A percentile compares a stretch with the other conserved stretches of the same genome.
phyloP scores from a whole-genome alignment of 1,140 invertebrate species.

The Hormaphis cornu region DNA sequence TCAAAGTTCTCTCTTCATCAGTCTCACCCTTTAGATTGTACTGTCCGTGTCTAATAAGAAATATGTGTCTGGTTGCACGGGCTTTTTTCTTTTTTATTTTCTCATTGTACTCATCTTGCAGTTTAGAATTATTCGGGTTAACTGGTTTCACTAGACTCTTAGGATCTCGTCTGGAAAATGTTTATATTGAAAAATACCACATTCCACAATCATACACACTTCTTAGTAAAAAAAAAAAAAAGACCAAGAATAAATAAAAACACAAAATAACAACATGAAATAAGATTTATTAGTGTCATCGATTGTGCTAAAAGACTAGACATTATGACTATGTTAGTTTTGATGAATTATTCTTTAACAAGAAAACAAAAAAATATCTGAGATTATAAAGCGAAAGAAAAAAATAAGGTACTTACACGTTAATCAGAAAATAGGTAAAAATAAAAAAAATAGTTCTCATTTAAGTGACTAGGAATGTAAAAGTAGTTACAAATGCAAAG shows the following conservation, averaged over 20 bases:
- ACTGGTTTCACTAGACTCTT: conserved; percentile 57
- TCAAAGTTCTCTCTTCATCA: conserved; percentile 69
- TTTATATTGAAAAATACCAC: conserved; percentile 33
- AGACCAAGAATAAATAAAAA: conserved; percentile 23
- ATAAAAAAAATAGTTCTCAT: neutral
- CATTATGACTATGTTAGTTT: conserved; percentile 28
- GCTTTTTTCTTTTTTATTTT: conserved; percentile 44
- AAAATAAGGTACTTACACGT: too few relatives aligned
- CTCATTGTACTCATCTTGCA: conserved; percentile 49
- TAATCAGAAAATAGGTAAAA: conserved; percentile 12
- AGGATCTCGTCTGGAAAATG: conserved; percentile 58
- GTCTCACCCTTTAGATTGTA: conserved; percentile 64
- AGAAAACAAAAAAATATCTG: conserved; percentile 2
- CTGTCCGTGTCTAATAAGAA: conserved; percentile 91
- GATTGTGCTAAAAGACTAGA: conserved; percentile 26
- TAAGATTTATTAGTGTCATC: conserved; percentile 22
- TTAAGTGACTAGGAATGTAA: conserved; percentile 21
- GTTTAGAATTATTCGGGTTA: conserved; percentile 44
- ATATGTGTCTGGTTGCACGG: conserved; percentile 68
- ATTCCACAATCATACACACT: neutral
- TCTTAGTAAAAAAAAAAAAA: neutral
- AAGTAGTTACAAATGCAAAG: neutral
- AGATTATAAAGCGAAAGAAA: neutral
- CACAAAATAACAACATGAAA: conserved; percentile 1
- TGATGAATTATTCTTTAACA: neutral